Percentiles rank a stretch among this genome's conserved stretches.
These are phyloP conservation scores for Spialia ferax DNA, from an alignment of 2,888 invertebrate genomes.

Conservation along the genomic window DNA sequence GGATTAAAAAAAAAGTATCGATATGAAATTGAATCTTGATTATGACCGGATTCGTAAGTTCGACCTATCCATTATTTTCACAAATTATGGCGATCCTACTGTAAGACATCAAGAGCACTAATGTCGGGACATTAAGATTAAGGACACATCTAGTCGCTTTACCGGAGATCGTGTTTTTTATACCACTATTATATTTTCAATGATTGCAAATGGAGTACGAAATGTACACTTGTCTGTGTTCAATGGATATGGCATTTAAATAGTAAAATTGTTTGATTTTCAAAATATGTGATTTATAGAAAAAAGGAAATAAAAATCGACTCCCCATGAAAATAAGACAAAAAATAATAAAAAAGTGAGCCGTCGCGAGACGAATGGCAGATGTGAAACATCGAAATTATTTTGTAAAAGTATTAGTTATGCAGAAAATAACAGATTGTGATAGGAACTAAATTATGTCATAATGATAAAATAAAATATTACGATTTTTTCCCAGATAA, in stretches of 20 bases:
- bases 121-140: conserved; percentile 76
- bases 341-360: background rate
- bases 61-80: background rate
- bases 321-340: background rate
- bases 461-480: no score
- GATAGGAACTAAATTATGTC: no score
- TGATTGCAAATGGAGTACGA: conserved; percentile 51
- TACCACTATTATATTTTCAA: conserved; percentile 77
- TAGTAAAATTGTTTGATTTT: no score
- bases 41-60: no score
- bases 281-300: no score
- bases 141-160: conserved; percentile 75
- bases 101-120: conserved; percentile 59
- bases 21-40: background rate
- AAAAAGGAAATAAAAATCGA: no score
- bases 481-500: no score
- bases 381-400: no score
- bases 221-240: conserved; percentile 43
- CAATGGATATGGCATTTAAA: conserved; percentile 12
- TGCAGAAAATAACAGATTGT: no score
- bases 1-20: no score
- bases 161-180: conserved; percentile 79
- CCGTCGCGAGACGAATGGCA: no score
- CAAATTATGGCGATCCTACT: conserved; percentile 8
- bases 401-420: no score